These are phyloP conservation scores for Alauda arvensis DNA, from an alignment of 2,797 vertebrate species.

Conservation along the genomic window DNA sequence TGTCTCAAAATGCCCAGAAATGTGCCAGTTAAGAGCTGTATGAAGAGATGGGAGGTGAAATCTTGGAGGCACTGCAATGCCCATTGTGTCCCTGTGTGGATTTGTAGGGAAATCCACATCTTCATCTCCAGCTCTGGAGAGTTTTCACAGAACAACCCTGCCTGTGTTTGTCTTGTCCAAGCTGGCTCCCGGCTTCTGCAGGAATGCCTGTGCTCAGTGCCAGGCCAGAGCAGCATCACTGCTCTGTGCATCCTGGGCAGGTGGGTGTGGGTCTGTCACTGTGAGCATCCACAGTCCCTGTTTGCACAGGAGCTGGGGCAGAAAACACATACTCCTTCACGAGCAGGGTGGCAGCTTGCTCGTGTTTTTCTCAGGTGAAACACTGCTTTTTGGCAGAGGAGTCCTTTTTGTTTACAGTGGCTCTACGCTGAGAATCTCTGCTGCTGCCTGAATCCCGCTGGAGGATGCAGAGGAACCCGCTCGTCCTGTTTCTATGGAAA, in stretches of 20 bases:
- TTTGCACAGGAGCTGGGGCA: background rate
- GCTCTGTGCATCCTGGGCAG: background rate
- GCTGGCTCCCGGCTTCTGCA: background rate
- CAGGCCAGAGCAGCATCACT: background rate
- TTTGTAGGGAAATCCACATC: background rate
- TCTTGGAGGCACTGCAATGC: background rate
- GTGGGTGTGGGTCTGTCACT: accelerated
- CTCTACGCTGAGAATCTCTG: background rate
- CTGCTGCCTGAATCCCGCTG: background rate
- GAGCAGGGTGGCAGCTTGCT: background rate
- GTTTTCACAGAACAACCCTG: background rate
- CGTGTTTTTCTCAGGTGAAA: background rate
- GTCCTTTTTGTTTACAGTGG: background rate
- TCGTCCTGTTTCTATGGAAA: slow-evolving; percentile 42
- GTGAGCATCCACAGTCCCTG: accelerated
- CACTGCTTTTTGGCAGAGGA: background rate
- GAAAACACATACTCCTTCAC: background rate
- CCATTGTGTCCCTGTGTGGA: background rate
- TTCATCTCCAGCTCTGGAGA: background rate
- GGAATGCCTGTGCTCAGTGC: background rate
- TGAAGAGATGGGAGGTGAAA: background rate
- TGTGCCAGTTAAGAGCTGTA: background rate
- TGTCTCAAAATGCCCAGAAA: background rate
- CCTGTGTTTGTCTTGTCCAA: accelerated
- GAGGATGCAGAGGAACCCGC: background rate